Evolutionary conservation across 2,797 vertebrate genomes (phyloP), one percentile per base, ranked within the genome.

Genomic region (Lutjanus argentimaculatus): DNA sequence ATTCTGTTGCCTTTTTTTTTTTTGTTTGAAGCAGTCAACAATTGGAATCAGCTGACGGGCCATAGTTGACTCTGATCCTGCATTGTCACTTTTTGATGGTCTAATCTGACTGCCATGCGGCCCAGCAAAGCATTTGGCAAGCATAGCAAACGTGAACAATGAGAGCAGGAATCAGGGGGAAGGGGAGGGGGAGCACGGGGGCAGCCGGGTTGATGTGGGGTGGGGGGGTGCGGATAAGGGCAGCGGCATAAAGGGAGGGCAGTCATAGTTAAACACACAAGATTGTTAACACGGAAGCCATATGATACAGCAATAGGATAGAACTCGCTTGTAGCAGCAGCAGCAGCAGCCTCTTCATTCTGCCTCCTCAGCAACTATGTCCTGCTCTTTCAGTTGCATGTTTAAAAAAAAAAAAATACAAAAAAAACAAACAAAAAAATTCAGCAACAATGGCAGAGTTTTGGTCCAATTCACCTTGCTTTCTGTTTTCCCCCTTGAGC

Each of bases 31-130:
- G 92, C 89, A 88, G 82, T 95, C 88, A 87, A 90, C 94, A 95
- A 88, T 94, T 85, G 90, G 95, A 95, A 96, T 94, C 92, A 72
- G 87, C 95, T 97, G 95, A 96, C 90, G 74, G 90, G 93, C 88
- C 62, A 92, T 63, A 91, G 92, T 68, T 87, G 89, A 83, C 88
- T 93, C 93, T 93, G 91, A 92, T 92, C 95, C 95, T 94, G 94
- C 95, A 95, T 96, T 96, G 93, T 96, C 91, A 95, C 94, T 96
- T 96, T 93, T 96, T 94, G 91, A 90, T 95, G 93, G 87, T 90
- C 95, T 94, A 96, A 96, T 96, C 93, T 96, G 94, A 94, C 91
- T 57, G 92, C 95, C 94, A 87, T 94, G 95, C 93, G 81, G 94
- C 84, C 84, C 89, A 89, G 94, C 75, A 92, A 96, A 95, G 95